phyloP scores from a whole-genome alignment of 2,113 vertebrate species.

The Tautogolabrus adspersus region DNA sequence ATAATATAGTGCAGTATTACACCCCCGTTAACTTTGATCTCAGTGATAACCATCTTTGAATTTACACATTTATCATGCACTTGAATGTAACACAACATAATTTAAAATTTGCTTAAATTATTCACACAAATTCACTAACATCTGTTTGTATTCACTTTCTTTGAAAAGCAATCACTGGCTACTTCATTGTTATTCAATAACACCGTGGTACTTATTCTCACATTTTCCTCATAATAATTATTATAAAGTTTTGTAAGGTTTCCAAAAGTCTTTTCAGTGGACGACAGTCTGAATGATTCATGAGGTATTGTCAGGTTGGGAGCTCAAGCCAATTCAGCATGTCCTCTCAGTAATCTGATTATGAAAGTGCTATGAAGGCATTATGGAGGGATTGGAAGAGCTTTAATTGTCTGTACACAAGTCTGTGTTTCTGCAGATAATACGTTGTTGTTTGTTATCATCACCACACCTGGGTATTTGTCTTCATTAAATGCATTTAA shows the following conservation, averaged over 20 bases:
- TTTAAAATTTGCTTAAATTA: no score
- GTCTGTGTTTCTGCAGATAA: not conserved
- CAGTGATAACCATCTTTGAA: not conserved
- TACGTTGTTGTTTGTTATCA: not conserved
- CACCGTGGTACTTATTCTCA: not conserved
- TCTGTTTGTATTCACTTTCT: not conserved
- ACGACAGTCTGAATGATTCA: not conserved
- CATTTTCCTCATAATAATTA: not conserved
- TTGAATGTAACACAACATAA: no score
- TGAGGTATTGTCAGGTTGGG: slow-evolving; percentile 1
- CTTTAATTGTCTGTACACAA: not conserved
- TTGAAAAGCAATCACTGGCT: not conserved
- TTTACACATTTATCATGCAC: not conserved
- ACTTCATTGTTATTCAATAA: not conserved
- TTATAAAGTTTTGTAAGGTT: not conserved
- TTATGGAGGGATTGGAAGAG: slow-evolving; percentile 33
- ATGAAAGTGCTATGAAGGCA: slow-evolving; percentile 25
- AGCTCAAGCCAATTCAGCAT: slow-evolving; percentile 47
- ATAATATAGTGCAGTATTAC: not conserved
- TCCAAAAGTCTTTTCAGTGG: not conserved
- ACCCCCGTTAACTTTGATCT: not conserved
- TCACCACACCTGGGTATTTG: no score
- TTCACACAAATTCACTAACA: not conserved
- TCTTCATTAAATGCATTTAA: not conserved
- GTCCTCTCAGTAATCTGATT: slow-evolving; percentile 67